Evolutionary conservation across 2,888 invertebrate genomes (phyloP), one percentile per base, ranked within the genome.

Genomic region (Eristalis tenax): DNA sequence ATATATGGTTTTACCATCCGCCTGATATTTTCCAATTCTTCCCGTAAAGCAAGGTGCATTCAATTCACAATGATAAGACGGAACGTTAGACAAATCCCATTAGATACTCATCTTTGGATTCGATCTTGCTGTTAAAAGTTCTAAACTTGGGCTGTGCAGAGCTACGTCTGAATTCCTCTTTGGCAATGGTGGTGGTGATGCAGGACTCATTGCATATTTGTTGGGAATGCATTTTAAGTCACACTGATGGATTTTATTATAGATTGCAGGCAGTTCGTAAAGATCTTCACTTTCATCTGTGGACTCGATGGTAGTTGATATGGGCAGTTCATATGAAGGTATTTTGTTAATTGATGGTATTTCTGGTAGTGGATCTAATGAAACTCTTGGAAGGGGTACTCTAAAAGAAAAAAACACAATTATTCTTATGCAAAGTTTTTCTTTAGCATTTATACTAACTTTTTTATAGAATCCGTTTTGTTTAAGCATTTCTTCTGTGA

Each of bases 131-230:
- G 15, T n/a, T 22, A 57, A 63, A 11, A 68, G 11, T 11, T 81
- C 71, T 2, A 57, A 57, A 4, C 56, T 35, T 10, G 68, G 64
- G 43, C 61, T 56, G 8, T 71, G 66, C 10, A 80, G 61, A 22
- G 28, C 50, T 4, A 66, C 38, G 4, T 81, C 85, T 0, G 90
- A 90, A 40, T 92, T 92, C 6, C 92, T 90, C 84, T 92, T 92
- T 0, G 92, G 92, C 65, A 92, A 74, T 1, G 92, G 92, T 15
- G 92, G 92, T 11, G 92, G 92, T 5, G 90, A 89, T 6, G 75
- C 79, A 0, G 91, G 91, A 64, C 89, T 90, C 26, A 77, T 89
- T 4, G 88, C 87, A 65, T 89, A 89, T 13, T 85, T 84, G 26
- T 90, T 90, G 1, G 88, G 70, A 1, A 88, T 87, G 28, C 89